These are phyloP conservation scores for Orycteropus afer DNA, from an alignment of 2,113 vertebrate species.

Conservation along the genomic window DNA sequence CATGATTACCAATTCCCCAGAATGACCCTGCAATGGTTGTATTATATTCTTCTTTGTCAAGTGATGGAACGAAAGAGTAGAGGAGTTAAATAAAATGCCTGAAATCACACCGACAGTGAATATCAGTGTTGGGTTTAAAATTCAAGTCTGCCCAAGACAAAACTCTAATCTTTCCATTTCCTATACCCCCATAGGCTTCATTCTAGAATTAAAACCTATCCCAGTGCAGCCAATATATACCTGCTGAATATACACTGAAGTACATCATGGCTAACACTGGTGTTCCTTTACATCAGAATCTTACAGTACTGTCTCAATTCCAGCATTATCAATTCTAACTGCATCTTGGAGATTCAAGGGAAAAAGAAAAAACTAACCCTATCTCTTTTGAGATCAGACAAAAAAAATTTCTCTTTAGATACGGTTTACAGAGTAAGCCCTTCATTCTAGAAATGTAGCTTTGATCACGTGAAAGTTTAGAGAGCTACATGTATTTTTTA, in stretches of 20 bases:
- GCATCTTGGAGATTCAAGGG: neutral
- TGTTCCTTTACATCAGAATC: neutral
- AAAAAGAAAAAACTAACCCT: no score
- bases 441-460: neutral
- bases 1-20: neutral
- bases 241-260: no score
- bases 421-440: neutral
- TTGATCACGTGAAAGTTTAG: neutral
- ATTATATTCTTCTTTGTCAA: neutral
- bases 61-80: neutral
- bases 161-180: neutral
- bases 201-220: neutral
- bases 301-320: fast-evolving
- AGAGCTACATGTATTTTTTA: neutral
- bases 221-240: neutral
- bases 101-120: neutral
- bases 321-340: neutral
- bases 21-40: neutral
- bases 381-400: neutral
- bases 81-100: neutral
- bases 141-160: neutral
- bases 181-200: neutral
- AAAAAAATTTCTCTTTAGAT: neutral
- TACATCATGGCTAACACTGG: fast-evolving
- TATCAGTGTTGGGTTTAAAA: neutral